Evolutionary conservation across 2,113 vertebrate species (phyloP).

Genomic region (Aphyosemion australe): DNA sequence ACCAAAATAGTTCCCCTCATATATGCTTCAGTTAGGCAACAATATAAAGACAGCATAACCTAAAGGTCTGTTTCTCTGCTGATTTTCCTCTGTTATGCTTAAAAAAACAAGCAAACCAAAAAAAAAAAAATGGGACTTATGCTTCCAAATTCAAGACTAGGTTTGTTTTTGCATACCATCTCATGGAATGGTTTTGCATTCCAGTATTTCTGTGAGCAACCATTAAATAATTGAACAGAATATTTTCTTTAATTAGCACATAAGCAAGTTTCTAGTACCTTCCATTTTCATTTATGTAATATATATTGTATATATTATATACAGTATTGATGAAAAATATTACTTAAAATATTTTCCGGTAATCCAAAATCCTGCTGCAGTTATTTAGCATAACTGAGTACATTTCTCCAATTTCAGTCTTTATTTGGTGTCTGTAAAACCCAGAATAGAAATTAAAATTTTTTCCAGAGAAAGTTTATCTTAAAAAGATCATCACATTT

Average conservation of each 20-base stretch:
- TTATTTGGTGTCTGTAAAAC: background rate
- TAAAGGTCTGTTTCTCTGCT: background rate
- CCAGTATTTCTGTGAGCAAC: background rate
- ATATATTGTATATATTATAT: too few species aligned
- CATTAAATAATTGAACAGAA: background rate
- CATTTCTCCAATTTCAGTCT: background rate
- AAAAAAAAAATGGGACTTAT: background rate
- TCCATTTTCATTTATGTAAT: background rate
- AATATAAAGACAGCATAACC: background rate
- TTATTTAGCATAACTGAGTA: background rate
- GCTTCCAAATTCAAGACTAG: background rate
- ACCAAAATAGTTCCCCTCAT: background rate
- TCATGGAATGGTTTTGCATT: background rate
- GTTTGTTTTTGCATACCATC: background rate
- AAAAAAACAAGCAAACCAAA: background rate
- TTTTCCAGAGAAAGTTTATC: background rate
- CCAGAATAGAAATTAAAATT: background rate
- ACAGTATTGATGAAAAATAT: background rate
- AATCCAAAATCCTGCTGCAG: background rate
- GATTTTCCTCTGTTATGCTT: background rate
- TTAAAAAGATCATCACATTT: background rate
- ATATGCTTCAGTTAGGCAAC: background rate
- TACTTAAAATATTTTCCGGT: too few species aligned
- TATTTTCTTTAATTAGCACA: too few species aligned
- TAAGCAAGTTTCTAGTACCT: background rate